A percentile compares a stretch with the other conserved stretches of the same genome.
Conservation (phyloP, 2,797 vertebrate genomes). For the Pteropus rufus region DNA sequence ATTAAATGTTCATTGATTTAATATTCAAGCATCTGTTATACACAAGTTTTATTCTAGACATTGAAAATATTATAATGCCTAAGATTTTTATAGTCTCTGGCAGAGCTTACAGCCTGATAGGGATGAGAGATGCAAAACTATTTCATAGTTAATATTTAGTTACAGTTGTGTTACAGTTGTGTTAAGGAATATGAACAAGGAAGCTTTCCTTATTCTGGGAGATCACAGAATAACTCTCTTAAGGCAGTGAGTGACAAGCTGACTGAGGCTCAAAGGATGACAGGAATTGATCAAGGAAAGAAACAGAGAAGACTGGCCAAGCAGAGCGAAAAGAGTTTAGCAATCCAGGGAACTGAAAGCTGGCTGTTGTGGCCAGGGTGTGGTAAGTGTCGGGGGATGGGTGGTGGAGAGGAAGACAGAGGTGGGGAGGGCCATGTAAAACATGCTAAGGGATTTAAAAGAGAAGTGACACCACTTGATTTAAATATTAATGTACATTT, state of each 20-base stretch:
- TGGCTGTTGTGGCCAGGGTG: background rate
- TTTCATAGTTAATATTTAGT: background rate
- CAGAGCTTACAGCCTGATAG: background rate
- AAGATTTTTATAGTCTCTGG: background rate
- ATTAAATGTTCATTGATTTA: background rate
- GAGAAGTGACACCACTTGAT: background rate
- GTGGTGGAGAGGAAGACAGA: background rate
- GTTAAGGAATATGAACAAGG: background rate
- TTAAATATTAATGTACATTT: background rate
- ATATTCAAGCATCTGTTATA: background rate
- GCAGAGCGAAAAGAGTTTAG: background rate
- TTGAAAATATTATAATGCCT: background rate
- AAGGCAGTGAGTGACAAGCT: background rate
- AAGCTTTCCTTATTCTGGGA: background rate
- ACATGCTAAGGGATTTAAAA: background rate
- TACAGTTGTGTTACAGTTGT: background rate
- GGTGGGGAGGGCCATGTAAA: background rate
- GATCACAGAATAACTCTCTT: background rate
- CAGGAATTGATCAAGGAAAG: background rate
- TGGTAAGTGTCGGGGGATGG: background rate
- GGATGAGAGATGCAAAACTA: background rate
- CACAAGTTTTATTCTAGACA: background rate
- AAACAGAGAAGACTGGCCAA: background rate
- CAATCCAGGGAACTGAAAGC: background rate
- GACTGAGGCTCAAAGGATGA: background rate